A percentile compares a stretch with the other conserved stretches of the same genome.
These are phyloP conservation scores for Lota lota DNA, from an alignment of 2,113 vertebrate species.

Conservation along the genomic window DNA sequence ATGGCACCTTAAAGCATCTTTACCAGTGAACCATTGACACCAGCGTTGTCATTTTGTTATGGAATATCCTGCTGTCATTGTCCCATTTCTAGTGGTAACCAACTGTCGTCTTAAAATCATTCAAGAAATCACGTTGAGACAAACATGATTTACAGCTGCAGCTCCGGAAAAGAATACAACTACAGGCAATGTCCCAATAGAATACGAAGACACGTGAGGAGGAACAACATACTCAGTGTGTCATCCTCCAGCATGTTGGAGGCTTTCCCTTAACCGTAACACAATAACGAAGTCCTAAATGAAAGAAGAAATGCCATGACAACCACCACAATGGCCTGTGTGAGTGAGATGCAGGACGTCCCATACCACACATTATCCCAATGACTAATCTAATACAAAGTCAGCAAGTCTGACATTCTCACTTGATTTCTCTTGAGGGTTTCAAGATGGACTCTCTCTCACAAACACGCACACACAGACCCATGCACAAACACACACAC, in stretches of 20 bases:
- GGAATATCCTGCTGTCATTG: too few species aligned
- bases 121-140: too few species aligned
- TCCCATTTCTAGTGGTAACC: too few species aligned
- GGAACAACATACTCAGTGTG: background rate
- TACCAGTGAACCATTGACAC: too few species aligned
- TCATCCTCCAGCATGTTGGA: conserved; percentile 1
- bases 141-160: too few species aligned
- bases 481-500: conserved; percentile 36
- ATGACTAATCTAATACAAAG: conserved; percentile 50
- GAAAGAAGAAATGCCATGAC: conserved; percentile 13
- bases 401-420: conserved; percentile 49
- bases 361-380: conserved; percentile 25
- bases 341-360: conserved; percentile 17
- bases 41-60: too few species aligned
- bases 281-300: conserved; percentile 13
- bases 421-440: conserved; percentile 46
- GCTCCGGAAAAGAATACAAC: too few species aligned
- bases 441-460: background rate
- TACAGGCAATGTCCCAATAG: background rate
- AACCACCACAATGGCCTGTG: conserved; percentile 25
- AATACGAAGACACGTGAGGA: background rate
- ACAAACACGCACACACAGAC: conserved; percentile 36
- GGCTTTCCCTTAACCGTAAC: background rate
- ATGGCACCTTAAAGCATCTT: too few species aligned
- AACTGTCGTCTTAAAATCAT: too few species aligned